These are phyloP conservation scores for Menidia menidia DNA, from an alignment of 2,797 vertebrate species.

Conservation along the genomic window DNA sequence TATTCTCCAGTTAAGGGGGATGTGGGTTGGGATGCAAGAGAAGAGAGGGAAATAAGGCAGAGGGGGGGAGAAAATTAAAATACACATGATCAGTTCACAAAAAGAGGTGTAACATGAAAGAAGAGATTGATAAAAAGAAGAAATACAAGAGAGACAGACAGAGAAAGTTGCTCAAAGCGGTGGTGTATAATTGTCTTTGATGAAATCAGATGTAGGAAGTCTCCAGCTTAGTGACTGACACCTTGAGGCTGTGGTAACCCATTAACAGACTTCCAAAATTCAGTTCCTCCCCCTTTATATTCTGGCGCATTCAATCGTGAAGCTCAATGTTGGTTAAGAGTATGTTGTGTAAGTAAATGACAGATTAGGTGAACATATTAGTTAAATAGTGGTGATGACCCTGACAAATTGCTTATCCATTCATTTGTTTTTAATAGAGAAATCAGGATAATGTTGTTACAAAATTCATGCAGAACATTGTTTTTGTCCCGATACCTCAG, in stretches of 20 bases:
- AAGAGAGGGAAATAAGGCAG: constrained; percentile 5
- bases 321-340: not conserved
- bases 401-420: too few species aligned
- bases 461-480: constrained; percentile 1
- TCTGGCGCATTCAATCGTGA: constrained; percentile 29
- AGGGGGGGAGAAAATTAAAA: too few species aligned
- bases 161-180: constrained; percentile 28
- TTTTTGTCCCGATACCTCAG: constrained; percentile 1
- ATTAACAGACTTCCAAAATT: constrained; percentile 57
- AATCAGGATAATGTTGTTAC: not conserved
- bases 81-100: too few species aligned
- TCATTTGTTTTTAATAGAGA: too few species aligned
- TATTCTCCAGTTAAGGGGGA: constrained; percentile 1
- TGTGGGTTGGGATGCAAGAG: not conserved
- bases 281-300: constrained; percentile 42
- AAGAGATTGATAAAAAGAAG: too few species aligned
- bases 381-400: too few species aligned
- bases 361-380: too few species aligned
- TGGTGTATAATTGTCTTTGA: constrained; percentile 27
- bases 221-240: constrained; percentile 40
- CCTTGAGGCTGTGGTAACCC: constrained; percentile 59
- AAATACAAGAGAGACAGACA: constrained; percentile 12
- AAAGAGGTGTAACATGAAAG: too few species aligned
- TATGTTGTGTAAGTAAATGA: not conserved
- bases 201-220: constrained; percentile 56